Percentiles rank a stretch among this genome's conserved stretches.
Conservation (phyloP, 2,888 invertebrate species). For the Catocala sponsa region DNA sequence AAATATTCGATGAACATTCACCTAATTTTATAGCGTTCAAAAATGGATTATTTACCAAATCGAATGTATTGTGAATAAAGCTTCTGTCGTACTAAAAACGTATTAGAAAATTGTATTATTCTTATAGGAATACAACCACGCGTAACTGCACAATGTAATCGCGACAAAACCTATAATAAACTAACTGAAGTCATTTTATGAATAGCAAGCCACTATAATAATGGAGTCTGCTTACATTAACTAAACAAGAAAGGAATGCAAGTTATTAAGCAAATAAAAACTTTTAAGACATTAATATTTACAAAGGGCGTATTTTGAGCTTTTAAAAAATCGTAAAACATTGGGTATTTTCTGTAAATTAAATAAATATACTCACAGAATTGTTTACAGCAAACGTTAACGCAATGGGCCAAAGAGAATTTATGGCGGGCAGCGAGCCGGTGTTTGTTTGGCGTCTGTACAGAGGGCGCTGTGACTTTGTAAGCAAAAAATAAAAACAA, state of each 20-base stretch:
- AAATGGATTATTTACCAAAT: slow-evolving; percentile 25
- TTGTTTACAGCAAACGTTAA: slow-evolving; percentile 81
- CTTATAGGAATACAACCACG: slow-evolving; percentile 2
- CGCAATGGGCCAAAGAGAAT: slow-evolving; percentile 72
- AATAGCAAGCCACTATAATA: slow-evolving; percentile 66
- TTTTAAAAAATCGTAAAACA: slow-evolving; percentile 1
- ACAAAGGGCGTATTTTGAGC: no score
- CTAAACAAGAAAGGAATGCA: slow-evolving; percentile 37
- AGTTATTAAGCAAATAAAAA: slow-evolving; percentile 1
- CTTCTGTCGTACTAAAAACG: not conserved
- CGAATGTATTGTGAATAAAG: not conserved
- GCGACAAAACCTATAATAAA: slow-evolving; percentile 14
- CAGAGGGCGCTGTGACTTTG: slow-evolving; percentile 76
- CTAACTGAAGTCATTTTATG: slow-evolving; percentile 32
- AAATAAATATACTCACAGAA: slow-evolving; percentile 73
- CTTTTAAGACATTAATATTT: not conserved
- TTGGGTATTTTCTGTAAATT: slow-evolving; percentile 24
- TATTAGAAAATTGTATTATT: slow-evolving; percentile 3
- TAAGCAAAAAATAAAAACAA: slow-evolving; percentile 29
- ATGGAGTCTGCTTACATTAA: slow-evolving; percentile 76
- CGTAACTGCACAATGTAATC: slow-evolving; percentile 6
- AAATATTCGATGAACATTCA: not conserved
- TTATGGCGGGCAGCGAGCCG: slow-evolving; percentile 79
- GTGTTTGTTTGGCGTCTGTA: slow-evolving; percentile 78
- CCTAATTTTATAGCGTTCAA: slow-evolving; percentile 16